Conservation (phyloP, 2,113 vertebrate species). For the Pungitius pungitius region DNA sequence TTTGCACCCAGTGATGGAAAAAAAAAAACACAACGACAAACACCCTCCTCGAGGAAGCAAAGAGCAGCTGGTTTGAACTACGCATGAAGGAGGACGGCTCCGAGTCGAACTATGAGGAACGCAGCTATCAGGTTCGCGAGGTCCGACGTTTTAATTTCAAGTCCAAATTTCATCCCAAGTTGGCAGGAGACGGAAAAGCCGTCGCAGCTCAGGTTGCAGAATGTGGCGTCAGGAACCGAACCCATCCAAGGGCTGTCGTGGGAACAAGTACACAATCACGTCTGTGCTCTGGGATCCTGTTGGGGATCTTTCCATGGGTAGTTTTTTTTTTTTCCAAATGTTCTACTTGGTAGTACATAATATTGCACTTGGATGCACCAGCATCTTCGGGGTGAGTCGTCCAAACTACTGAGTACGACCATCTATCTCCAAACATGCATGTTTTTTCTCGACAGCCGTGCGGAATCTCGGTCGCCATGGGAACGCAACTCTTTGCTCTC, state of each 20-base stretch:
- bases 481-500: not conserved
- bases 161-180: constrained; percentile 57
- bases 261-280: not conserved
- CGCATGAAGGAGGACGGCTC: not conserved
- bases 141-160: constrained; percentile 39
- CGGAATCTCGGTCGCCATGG: not conserved
- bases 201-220: constrained; percentile 21
- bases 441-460: constrained; percentile 5
- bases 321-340: too few relatives aligned
- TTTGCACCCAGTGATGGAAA: constrained; percentile 26
- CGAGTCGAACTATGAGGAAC: constrained; percentile 53
- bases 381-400: too few relatives aligned
- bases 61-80: not conserved
- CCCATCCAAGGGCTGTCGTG: constrained; percentile 6
- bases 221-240: not conserved
- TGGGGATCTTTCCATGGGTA: not conserved
- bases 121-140: constrained; percentile 34
- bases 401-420: too few relatives aligned
- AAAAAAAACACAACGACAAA: not conserved
- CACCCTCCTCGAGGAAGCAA: not conserved
- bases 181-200: constrained; percentile 32
- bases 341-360: too few relatives aligned
- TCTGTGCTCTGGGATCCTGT: not conserved
- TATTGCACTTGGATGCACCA: too few relatives aligned
- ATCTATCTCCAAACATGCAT: too few relatives aligned